Base-by-base conservation (phyloP, 2,113 vertebrate genomes). In the Erythrocercus mccallii region DNA sequence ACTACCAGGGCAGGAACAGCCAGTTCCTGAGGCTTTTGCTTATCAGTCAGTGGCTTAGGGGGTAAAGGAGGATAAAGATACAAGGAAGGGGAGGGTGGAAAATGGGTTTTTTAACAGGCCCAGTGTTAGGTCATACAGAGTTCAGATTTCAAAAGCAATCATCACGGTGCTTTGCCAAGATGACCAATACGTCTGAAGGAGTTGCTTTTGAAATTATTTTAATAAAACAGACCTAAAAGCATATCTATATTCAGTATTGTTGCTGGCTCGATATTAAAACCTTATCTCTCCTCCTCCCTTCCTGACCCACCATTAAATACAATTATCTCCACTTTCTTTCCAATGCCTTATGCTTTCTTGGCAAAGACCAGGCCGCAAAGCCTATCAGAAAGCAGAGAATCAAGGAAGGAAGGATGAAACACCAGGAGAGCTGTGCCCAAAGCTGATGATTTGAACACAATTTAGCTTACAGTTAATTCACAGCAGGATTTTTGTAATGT, bases 401-500 rank as follows among this genome's bases (percentile, higher is more conserved):
- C 51, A 62, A 88, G 88, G 57, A 70, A 86, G 91, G 74, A 93
- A 90, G 51, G 88, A 95, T 58, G 40, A 90, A 89, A 78, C 84
- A 93, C 84, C 60, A 82, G 85, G 93, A 69, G 12, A 87, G 23
- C 58, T 77, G 44, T 93, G 65, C 84, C n/a, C 48, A 70, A 62
- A 72, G 93, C 79, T 65, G 71, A 81, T 62, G 35, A 85, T 95
- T 88, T 94, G 78, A 95, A 88, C 85, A 92, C 48, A 79, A 84
- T 93, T 88, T 95, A 94, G 82, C 82, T 92, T 91, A 88, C 83
- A 87, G 65, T 89, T 88, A 95, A 88, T 56, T 92, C 90, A 74
- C 84, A 94, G 92, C 81, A 95, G 81, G 86, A 96, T 61, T 95
- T 95, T 86, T 4, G 1, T 61, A 68, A 93, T 48, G 68, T 83